Evolutionary conservation across 2,797 vertebrate genomes (phyloP).

Genomic region (Vireo griseus): DNA sequence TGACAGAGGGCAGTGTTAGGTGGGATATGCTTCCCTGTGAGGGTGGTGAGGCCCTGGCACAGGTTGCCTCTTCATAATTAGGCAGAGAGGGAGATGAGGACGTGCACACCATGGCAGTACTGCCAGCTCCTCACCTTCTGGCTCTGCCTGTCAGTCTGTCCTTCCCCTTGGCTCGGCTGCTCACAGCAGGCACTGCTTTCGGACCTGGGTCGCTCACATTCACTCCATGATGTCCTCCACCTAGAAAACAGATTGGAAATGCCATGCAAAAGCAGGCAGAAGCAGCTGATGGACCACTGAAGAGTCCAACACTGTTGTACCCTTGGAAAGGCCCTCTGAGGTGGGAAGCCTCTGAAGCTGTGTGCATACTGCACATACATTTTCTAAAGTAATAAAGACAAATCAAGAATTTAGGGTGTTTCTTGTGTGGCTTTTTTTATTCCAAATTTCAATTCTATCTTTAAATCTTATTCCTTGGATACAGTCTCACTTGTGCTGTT

Average conservation of each 20-base stretch:
- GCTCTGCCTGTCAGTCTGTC: conserved; percentile 95
- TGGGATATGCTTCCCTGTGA: background rate
- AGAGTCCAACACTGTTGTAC: background rate
- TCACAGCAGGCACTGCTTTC: conserved; percentile 74
- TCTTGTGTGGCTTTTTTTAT: background rate
- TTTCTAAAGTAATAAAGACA: background rate
- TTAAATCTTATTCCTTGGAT: background rate
- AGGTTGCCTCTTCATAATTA: background rate
- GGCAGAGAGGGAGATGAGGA: background rate
- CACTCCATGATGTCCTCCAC: conserved; percentile 72
- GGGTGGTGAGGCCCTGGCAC: background rate
- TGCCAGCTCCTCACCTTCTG: conserved; percentile 79
- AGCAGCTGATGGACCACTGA: background rate
- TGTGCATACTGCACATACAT: accelerated
- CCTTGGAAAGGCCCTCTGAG: background rate
- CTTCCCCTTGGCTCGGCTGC: conserved; percentile 91
- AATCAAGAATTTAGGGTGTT: background rate
- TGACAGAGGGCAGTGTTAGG: background rate
- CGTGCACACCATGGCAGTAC: accelerated
- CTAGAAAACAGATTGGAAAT: conserved; percentile 69
- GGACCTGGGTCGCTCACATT: conserved; percentile 71
- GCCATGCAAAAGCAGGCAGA: background rate
- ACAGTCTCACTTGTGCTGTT: background rate
- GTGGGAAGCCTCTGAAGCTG: background rate
- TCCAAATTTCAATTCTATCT: background rate